Evolutionary conservation across 2,113 vertebrate genomes (phyloP).

Genomic region (Pseudorectes ferrugineus): DNA sequence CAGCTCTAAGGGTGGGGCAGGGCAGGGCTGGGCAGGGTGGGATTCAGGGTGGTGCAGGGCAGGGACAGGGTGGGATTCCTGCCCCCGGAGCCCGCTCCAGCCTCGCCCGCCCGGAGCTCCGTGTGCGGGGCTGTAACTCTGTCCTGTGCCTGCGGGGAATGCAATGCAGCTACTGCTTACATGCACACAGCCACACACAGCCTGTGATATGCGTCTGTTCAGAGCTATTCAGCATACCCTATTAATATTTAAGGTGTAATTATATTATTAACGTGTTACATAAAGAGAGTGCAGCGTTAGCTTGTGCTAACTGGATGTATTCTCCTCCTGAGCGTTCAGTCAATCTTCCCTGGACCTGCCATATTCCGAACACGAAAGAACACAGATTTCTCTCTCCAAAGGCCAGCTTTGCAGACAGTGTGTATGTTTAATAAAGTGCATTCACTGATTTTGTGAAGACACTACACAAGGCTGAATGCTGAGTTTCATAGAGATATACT

Average conservation of each 20-base stretch:
- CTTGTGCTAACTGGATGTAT: background rate
- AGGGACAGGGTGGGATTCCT: background rate
- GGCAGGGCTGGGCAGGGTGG: background rate
- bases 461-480: slow-evolving; percentile 63
- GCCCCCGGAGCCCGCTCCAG: background rate
- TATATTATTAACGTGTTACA: background rate
- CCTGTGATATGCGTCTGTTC: background rate
- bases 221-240: background rate
- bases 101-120: background rate
- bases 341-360: background rate
- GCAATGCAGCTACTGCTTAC: background rate
- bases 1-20: background rate
- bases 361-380: background rate
- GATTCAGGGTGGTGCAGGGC: background rate
- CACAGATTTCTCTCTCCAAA: background rate
- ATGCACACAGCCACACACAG: background rate
- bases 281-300: background rate
- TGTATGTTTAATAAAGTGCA: slow-evolving; percentile 49
- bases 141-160: background rate
- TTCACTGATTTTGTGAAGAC: slow-evolving; percentile 69
- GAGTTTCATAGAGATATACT: slow-evolving; percentile 55
- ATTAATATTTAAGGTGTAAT: background rate
- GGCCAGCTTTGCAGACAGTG: slow-evolving; percentile 25
- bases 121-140: accelerated
- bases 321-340: background rate